A percentile compares a stretch with the other conserved stretches of the same genome.
Conservation (phyloP, 2,888 invertebrate genomes). For the Cyrtodaria siliqua region DNA sequence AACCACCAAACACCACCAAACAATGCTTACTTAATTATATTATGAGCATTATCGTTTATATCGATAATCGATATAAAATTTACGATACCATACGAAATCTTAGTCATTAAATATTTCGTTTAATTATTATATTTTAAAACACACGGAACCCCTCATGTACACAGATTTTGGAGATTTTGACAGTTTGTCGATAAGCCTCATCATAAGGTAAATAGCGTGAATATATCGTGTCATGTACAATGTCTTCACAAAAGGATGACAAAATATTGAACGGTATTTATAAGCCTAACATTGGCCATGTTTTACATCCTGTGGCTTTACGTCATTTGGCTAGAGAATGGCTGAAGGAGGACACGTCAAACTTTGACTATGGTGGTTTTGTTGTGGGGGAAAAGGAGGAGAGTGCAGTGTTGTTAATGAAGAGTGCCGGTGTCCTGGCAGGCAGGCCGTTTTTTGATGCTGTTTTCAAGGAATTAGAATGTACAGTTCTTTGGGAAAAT, state of each 20-base stretch:
- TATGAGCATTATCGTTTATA: too few relatives aligned
- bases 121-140: too few relatives aligned
- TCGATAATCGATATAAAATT: too few relatives aligned
- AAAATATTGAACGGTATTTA: conserved; percentile 59
- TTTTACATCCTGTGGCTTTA: conserved; percentile 84
- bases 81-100: too few relatives aligned
- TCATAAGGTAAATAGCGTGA: too few relatives aligned
- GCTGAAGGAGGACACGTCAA: conserved; percentile 84
- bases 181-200: too few relatives aligned
- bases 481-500: conserved; percentile 83
- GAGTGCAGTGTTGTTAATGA: conserved; percentile 80
- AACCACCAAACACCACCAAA: too few relatives aligned
- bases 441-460: conserved; percentile 86
- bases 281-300: conserved; percentile 66
- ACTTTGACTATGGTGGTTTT: conserved; percentile 85
- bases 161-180: too few relatives aligned
- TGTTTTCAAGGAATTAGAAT: conserved; percentile 84
- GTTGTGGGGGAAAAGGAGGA: conserved; percentile 84
- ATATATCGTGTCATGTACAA: conserved; percentile 1
- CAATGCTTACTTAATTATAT: too few relatives aligned
- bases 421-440: conserved; percentile 84
- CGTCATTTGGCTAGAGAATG: conserved; percentile 80
- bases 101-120: too few relatives aligned
- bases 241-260: conserved; percentile 38
- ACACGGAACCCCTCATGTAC: too few relatives aligned